Evolutionary conservation across 2,113 vertebrate species (phyloP).

Genomic region (Crotalus helleri): DNA sequence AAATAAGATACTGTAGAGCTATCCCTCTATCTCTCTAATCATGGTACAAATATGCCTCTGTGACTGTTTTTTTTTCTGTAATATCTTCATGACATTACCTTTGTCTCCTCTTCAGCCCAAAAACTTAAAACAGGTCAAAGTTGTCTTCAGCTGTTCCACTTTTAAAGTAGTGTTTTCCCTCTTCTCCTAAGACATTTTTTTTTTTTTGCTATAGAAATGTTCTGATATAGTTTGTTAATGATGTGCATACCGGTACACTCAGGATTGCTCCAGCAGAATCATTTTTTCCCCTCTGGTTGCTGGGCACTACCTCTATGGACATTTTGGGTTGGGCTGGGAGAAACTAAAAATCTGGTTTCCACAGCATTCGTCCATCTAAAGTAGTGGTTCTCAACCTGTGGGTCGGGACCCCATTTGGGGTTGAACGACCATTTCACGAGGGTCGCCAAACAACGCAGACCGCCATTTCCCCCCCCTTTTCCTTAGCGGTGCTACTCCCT

Average conservation of each 20-base stretch:
- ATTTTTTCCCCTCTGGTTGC: not conserved
- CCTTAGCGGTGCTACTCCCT: no score
- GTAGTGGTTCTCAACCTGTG: no score
- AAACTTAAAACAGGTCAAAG: not conserved
- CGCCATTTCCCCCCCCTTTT: no score
- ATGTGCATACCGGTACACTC: not conserved
- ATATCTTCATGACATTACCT: not conserved
- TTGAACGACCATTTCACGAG: no score
- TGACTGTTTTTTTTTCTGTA: not conserved
- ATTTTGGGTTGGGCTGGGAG: not conserved
- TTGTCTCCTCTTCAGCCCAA: not conserved
- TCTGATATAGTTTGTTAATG: not conserved
- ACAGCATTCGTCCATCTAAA: not conserved
- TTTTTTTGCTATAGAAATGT: not conserved
- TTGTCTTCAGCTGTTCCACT: not conserved
- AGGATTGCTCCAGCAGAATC: not conserved
- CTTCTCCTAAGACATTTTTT: not conserved
- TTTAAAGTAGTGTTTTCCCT: not conserved
- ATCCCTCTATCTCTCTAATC: not conserved
- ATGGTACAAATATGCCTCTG: not conserved
- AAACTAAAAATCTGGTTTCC: not conserved
- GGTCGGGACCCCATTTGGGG: no score
- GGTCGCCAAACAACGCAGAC: no score
- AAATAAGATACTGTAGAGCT: not conserved
- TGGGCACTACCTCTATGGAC: not conserved